Percentiles rank a stretch among this genome's conserved stretches.
phyloP scores from a whole-genome alignment of 1,140 invertebrate genomes.

The Zaprionus camerounensis region DNA sequence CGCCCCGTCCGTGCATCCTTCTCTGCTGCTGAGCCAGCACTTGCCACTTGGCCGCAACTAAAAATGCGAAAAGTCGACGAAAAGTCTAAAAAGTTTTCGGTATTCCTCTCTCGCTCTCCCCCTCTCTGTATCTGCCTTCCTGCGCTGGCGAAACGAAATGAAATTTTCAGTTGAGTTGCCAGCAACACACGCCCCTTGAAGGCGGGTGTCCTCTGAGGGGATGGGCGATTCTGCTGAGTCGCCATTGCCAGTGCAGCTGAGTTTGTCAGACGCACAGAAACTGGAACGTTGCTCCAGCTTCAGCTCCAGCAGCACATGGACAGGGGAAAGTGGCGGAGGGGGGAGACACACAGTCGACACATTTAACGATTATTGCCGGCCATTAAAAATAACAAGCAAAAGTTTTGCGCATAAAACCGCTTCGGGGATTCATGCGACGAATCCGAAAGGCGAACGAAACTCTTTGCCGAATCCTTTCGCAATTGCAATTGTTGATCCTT shows the following conservation, averaged over 20 bases:
- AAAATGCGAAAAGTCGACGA: constrained; percentile 82
- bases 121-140: neutral
- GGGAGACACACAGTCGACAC: constrained; percentile 68
- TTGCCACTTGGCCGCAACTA: constrained; percentile 75
- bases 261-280: constrained; percentile 53
- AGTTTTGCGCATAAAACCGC: constrained; percentile 81
- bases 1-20: neutral
- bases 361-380: constrained; percentile 81
- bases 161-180: constrained; percentile 82
- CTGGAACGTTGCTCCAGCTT: constrained; percentile 34
- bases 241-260: constrained; percentile 55
- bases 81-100: constrained; percentile 81
- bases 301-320: constrained; percentile 11
- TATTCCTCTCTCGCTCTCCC: constrained; percentile 18
- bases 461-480: constrained; percentile 77
- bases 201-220: constrained; percentile 2
- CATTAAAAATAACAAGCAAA: constrained; percentile 83
- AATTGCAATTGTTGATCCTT: constrained; percentile 83
- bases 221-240: constrained; percentile 63
- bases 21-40: constrained; percentile 70
- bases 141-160: constrained; percentile 67
- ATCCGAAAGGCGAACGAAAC: constrained; percentile 68
- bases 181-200: constrained; percentile 34
- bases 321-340: neutral
- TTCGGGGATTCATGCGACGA: constrained; percentile 79